phyloP scores from a whole-genome alignment of 2,888 invertebrate genomes.

The Drosophila affinis region DNA sequence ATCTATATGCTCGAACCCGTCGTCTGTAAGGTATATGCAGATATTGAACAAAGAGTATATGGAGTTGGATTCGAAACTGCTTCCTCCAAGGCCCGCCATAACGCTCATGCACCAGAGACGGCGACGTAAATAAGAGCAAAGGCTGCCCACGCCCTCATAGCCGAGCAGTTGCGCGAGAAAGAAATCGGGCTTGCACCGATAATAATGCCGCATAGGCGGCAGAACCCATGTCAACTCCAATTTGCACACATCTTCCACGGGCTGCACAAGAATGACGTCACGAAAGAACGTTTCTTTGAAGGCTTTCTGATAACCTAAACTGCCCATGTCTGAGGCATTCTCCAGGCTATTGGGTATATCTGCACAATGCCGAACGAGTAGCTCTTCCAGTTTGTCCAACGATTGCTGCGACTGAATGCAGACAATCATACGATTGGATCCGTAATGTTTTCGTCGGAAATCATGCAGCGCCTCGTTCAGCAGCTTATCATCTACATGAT shows the following conservation, averaged over 20 bases:
- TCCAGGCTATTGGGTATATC: slow-evolving; percentile 88
- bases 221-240: slow-evolving; percentile 84
- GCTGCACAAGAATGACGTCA: slow-evolving; percentile 88
- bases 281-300: slow-evolving; percentile 78
- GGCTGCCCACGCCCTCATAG: slow-evolving; percentile 93
- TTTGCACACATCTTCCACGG: slow-evolving; percentile 89
- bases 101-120: slow-evolving; percentile 90
- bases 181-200: slow-evolving; percentile 84
- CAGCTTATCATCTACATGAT: slow-evolving; percentile 87
- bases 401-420: slow-evolving; percentile 88
- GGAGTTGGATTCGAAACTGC: slow-evolving; percentile 91
- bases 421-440: slow-evolving; percentile 94
- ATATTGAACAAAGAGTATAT: slow-evolving; percentile 91
- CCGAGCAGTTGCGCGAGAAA: slow-evolving; percentile 92
- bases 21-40: slow-evolving; percentile 90
- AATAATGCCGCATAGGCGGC: slow-evolving; percentile 77
- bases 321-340: slow-evolving; percentile 86
- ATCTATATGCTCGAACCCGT: slow-evolving; percentile 89
- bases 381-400: slow-evolving; percentile 79
- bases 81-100: slow-evolving; percentile 88
- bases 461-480: slow-evolving; percentile 89
- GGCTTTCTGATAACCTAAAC: slow-evolving; percentile 79
- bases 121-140: slow-evolving; percentile 90
- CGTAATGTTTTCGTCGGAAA: slow-evolving; percentile 91
- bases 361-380: slow-evolving; percentile 86